phyloP scores from a whole-genome alignment of 2,797 vertebrate genomes.

The Rhinichthys osculus region DNA sequence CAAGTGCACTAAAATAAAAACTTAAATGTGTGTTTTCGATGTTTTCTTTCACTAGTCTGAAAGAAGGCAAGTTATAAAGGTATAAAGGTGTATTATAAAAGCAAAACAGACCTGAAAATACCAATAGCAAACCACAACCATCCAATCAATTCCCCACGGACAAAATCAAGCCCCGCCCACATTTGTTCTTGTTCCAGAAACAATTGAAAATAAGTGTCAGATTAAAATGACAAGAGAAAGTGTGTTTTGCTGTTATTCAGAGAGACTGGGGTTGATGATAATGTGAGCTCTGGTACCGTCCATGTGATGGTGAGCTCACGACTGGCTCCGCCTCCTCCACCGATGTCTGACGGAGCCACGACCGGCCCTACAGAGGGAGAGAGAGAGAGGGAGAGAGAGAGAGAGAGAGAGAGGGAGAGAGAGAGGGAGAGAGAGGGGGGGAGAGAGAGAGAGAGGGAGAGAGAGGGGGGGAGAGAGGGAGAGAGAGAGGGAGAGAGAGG shows the following conservation, averaged over 20 bases:
- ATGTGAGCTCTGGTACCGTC: constrained; percentile 79
- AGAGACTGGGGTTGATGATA: not conserved
- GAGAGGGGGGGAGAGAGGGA: too few relatives aligned
- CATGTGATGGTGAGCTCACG: constrained; percentile 95
- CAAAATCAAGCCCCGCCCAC: too few relatives aligned
- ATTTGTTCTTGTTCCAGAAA: too few relatives aligned
- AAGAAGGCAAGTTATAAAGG: too few relatives aligned
- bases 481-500: rapidly evolving
- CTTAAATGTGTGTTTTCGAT: not conserved
- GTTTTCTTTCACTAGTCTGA: too few relatives aligned
- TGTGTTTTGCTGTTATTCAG: not conserved
- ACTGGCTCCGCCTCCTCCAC: constrained; percentile 91
- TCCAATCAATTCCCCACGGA: too few relatives aligned
- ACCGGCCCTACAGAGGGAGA: constrained; percentile 84
- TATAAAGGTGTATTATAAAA: too few relatives aligned
- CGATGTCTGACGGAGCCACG: constrained; percentile 93
- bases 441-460: not conserved
- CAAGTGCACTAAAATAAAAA: not conserved
- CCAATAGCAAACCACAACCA: too few relatives aligned
- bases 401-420: constrained; percentile 52
- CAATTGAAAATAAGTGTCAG: not conserved
- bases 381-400: constrained; percentile 15
- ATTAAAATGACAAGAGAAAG: not conserved
- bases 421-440: too few relatives aligned
- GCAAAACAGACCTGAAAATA: too few relatives aligned